These are phyloP conservation scores for Eledona agricola DNA, from an alignment of 2,888 invertebrate genomes.

Conservation along the genomic window DNA sequence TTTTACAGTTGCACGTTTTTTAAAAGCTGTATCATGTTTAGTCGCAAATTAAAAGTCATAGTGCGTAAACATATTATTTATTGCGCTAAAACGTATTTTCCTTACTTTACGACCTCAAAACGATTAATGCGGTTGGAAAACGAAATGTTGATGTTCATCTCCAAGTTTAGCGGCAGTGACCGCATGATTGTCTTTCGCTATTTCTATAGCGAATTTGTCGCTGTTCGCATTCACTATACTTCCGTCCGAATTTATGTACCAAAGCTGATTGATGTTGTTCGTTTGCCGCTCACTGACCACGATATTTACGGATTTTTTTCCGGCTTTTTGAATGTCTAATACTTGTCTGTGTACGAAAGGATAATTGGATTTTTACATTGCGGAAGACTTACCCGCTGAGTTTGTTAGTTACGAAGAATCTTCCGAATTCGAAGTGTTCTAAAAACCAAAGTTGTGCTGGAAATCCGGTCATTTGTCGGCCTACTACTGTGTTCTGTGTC, in stretches of 20 bases:
- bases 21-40: no score
- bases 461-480: not conserved
- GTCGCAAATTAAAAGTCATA: no score
- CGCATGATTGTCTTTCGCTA: not conserved
- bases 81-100: no score
- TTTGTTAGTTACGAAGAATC: not conserved
- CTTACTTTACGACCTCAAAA: no score
- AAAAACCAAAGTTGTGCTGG: not conserved
- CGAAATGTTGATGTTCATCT: not conserved
- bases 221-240: conserved; percentile 1
- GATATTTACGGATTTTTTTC: not conserved
- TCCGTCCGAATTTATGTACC: conserved; percentile 12
- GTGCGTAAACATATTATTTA: no score
- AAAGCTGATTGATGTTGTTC: not conserved
- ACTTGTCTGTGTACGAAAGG: not conserved
- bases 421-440: not conserved
- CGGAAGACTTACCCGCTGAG: not conserved
- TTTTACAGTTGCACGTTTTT: no score
- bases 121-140: no score
- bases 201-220: conserved; percentile 1
- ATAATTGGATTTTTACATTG: not conserved
- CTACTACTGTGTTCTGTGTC: not conserved
- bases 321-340: conserved; percentile 1
- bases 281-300: not conserved
- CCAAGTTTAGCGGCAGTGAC: not conserved